These are phyloP conservation scores for Perithous albicinctus DNA, from an alignment of 2,888 invertebrate genomes.

Conservation along the genomic window DNA sequence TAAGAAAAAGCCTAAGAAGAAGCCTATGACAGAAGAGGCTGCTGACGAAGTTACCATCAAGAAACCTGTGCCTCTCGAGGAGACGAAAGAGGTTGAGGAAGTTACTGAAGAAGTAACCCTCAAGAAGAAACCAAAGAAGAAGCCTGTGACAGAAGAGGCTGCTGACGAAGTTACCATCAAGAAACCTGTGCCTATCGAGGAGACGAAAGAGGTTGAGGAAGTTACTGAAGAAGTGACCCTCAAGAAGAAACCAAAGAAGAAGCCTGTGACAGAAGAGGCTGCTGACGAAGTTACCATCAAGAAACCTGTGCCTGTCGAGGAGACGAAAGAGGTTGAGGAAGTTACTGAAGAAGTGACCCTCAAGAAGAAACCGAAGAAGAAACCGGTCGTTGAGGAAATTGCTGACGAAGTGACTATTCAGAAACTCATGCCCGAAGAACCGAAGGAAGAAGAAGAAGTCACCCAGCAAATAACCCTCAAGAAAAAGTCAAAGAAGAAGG, in stretches of 20 bases:
- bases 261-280: slow-evolving; percentile 74
- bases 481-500: slow-evolving; percentile 71
- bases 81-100: slow-evolving; percentile 74
- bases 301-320: slow-evolving; percentile 70
- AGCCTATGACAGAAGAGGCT: slow-evolving; percentile 80
- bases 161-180: slow-evolving; percentile 74
- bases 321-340: slow-evolving; percentile 79
- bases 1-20: slow-evolving; percentile 71
- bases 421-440: slow-evolving; percentile 71
- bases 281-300: slow-evolving; percentile 79
- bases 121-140: slow-evolving; percentile 71
- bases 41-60: slow-evolving; percentile 69
- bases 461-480: slow-evolving; percentile 64
- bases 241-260: slow-evolving; percentile 78
- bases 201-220: slow-evolving; percentile 73
- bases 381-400: slow-evolving; percentile 76
- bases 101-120: slow-evolving; percentile 69
- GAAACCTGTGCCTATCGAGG: slow-evolving; percentile 76
- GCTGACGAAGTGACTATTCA: slow-evolving; percentile 81
- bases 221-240: slow-evolving; percentile 73
- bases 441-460: slow-evolving; percentile 74
- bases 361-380: slow-evolving; percentile 70
- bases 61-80: slow-evolving; percentile 68
- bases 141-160: slow-evolving; percentile 69
- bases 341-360: slow-evolving; percentile 63